phyloP scores from a whole-genome alignment of 1,140 invertebrate genomes.

The Tetragnatha versicolor region DNA sequence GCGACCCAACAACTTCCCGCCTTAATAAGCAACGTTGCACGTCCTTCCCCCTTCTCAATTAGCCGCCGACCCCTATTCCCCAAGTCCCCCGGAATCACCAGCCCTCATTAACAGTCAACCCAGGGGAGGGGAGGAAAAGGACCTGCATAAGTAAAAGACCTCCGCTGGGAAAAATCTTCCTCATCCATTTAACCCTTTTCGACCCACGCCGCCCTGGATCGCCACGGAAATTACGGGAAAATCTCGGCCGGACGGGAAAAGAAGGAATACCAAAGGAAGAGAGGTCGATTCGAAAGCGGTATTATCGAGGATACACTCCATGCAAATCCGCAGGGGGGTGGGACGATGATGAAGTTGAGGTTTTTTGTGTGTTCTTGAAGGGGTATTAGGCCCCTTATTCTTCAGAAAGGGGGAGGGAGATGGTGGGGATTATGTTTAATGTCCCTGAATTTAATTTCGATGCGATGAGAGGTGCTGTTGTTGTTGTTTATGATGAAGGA shows the following conservation, averaged over 20 bases:
- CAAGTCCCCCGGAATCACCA: slow-evolving; percentile 36
- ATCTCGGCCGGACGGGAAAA: too few relatives aligned
- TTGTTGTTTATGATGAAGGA: too few relatives aligned
- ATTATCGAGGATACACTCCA: slow-evolving; percentile 3
- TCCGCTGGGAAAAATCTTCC: slow-evolving; percentile 51
- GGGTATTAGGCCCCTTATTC: too few relatives aligned
- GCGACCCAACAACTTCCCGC: too few relatives aligned
- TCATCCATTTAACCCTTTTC: too few relatives aligned
- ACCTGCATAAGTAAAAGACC: slow-evolving; percentile 41
- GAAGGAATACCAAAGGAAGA: not conserved
- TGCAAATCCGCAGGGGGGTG: not conserved
- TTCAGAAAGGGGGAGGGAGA: too few relatives aligned
- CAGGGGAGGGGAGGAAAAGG: not conserved
- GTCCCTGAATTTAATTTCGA: too few relatives aligned
- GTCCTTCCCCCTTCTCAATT: slow-evolving; percentile 15
- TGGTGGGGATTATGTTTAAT: too few relatives aligned
- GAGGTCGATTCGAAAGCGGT: slow-evolving; percentile 4
- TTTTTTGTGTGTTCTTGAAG: not conserved
- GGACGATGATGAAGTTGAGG: not conserved
- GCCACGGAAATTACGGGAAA: too few relatives aligned
- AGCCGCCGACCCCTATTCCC: not conserved
- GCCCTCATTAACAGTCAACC: slow-evolving; percentile 47
- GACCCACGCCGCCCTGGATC: too few relatives aligned
- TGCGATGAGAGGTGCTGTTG: too few relatives aligned
- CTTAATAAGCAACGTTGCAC: too few relatives aligned